phyloP scores from a whole-genome alignment of 2,797 vertebrate genomes.

The Poeciliopsis infans region DNA sequence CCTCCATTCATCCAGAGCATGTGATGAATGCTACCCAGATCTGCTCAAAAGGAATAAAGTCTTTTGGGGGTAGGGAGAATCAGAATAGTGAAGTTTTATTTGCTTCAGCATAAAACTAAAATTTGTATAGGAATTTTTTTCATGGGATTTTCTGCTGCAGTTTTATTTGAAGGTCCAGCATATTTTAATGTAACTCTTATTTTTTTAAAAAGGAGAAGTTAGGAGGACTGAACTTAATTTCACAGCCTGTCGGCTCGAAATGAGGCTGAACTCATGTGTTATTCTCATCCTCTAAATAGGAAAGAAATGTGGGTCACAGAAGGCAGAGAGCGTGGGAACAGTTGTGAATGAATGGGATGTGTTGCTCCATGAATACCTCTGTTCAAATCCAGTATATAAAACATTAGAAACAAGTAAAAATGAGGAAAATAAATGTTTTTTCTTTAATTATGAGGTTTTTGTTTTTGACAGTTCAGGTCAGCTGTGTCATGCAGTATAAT shows the following conservation, averaged over 20 bases:
- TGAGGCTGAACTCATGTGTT: constrained; percentile 31
- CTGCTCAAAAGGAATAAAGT: not conserved
- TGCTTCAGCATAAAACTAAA: too few relatives aligned
- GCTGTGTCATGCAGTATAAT: not conserved
- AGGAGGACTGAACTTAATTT: not conserved
- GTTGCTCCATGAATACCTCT: constrained; percentile 6
- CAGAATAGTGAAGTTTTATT: not conserved
- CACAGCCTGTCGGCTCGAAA: constrained; percentile 17
- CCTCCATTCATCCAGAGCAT: not conserved
- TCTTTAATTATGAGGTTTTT: not conserved
- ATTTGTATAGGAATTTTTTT: not conserved
- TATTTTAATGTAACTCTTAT: not conserved
- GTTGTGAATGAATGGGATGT: constrained; percentile 19
- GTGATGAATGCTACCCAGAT: not conserved
- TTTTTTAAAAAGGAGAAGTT: not conserved
- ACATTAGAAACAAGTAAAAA: constrained; percentile 6
- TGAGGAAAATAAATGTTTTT: constrained; percentile 3
- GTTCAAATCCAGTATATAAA: constrained; percentile 13
- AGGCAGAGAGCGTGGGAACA: constrained; percentile 18
- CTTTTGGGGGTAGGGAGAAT: too few relatives aligned
- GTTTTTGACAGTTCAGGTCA: not conserved
- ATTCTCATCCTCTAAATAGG: constrained; percentile 36
- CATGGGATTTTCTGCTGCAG: not conserved
- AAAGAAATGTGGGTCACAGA: constrained; percentile 53
- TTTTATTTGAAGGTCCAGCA: not conserved